Percentiles rank a stretch among this genome's conserved stretches.
phyloP scores from a whole-genome alignment of 2,888 invertebrate genomes.

The Noctua janthina region DNA sequence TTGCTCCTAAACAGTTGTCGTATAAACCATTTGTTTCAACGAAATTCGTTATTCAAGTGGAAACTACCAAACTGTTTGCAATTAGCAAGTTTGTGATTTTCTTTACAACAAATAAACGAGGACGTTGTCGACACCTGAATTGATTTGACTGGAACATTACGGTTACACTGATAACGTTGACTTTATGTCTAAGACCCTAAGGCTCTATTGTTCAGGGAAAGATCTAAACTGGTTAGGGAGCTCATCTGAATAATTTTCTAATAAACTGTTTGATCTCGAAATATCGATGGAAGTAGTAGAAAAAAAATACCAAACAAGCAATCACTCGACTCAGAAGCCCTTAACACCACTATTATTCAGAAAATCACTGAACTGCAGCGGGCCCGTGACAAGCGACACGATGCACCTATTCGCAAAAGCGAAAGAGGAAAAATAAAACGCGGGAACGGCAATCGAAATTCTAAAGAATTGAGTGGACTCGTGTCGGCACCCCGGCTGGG shows the following conservation, averaged over 20 bases:
- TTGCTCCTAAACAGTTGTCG: too few relatives aligned
- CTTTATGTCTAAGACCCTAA: too few relatives aligned
- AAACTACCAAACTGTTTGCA: too few relatives aligned
- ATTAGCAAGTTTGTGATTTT: too few relatives aligned
- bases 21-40: too few relatives aligned
- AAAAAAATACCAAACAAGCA: slow-evolving; percentile 9
- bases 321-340: slow-evolving; percentile 26
- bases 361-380: slow-evolving; percentile 23
- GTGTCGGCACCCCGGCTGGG: slow-evolving; percentile 4
- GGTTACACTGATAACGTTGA: too few relatives aligned
- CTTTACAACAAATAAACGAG: too few relatives aligned
- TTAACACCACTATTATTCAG: slow-evolving; percentile 45
- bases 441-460: slow-evolving; percentile 45
- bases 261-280: not conserved
- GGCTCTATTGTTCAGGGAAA: not conserved
- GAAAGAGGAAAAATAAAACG: slow-evolving; percentile 40
- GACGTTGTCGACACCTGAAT: too few relatives aligned
- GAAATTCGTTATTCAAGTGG: too few relatives aligned
- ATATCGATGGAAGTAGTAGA: not conserved
- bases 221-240: not conserved
- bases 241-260: not conserved
- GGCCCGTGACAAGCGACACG: slow-evolving; percentile 31
- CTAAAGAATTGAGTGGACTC: slow-evolving; percentile 45
- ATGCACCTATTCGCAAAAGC: slow-evolving; percentile 21
- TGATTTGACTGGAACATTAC: too few relatives aligned